A percentile compares a stretch with the other conserved stretches of the same genome.
These are phyloP conservation scores for Vimba vimba DNA, from an alignment of 2,113 vertebrate genomes.

Conservation along the genomic window DNA sequence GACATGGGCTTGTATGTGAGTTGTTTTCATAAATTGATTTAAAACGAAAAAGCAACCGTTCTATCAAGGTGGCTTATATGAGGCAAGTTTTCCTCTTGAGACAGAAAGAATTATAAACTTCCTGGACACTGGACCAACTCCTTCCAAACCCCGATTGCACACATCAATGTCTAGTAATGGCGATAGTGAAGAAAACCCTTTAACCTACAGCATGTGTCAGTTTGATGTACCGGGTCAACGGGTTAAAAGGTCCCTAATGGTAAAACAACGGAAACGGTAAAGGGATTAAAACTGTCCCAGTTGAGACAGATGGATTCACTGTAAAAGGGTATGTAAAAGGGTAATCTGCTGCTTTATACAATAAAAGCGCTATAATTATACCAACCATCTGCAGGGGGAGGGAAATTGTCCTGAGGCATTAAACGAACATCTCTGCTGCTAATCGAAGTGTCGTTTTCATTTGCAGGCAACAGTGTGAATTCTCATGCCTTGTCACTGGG, in stretches of 20 bases:
- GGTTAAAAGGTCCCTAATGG: neutral
- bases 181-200: neutral
- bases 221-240: neutral
- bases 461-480: slow-evolving; percentile 22
- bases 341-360: slow-evolving; percentile 22
- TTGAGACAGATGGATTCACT: slow-evolving; percentile 36
- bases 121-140: neutral
- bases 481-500: neutral
- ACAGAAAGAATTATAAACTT: neutral
- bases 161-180: neutral
- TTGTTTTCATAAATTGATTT: slow-evolving; percentile 18
- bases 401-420: slow-evolving; percentile 26
- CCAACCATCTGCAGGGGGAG: slow-evolving; percentile 32
- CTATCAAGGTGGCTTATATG: slow-evolving; percentile 18
- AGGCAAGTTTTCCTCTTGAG: slow-evolving; percentile 16
- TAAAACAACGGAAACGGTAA: neutral
- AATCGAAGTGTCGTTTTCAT: slow-evolving; percentile 54
- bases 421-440: slow-evolving; percentile 12
- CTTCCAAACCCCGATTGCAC: neutral
- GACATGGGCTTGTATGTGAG: neutral
- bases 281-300: neutral
- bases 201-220: neutral
- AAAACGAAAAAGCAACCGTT: slow-evolving; percentile 11
- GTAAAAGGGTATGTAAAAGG: slow-evolving; percentile 34
- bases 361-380: slow-evolving; percentile 27